Conservation (phyloP, 2,888 invertebrate species). For the Agrotis ipsilon region DNA sequence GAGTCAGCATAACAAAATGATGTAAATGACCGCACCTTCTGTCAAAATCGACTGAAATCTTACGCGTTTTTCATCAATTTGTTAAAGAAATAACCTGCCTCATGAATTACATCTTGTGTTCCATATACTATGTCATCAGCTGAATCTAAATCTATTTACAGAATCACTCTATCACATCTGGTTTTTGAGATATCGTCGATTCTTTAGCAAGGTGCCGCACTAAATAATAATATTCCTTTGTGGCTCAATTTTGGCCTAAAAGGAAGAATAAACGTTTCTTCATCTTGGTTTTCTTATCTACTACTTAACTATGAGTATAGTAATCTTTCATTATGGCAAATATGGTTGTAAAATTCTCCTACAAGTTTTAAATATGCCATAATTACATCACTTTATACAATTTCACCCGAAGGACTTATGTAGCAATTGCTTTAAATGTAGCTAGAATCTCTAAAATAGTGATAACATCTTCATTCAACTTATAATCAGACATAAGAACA, state of each 20-base stretch:
- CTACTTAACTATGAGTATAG: neutral
- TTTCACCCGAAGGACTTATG: neutral
- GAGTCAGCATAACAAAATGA: neutral
- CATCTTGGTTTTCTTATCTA: neutral
- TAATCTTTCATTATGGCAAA: neutral
- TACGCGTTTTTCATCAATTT: neutral
- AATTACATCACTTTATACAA: neutral
- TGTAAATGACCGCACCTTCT: neutral
- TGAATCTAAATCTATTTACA: constrained; percentile 36
- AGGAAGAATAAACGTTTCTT: neutral
- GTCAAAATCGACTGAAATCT: neutral
- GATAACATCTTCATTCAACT: neutral
- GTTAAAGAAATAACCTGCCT: constrained; percentile 1
- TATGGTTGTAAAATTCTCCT: neutral
- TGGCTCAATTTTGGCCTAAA: neutral
- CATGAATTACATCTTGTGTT: neutral
- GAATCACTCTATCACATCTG: constrained; percentile 35
- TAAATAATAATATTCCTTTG: neutral
- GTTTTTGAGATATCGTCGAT: constrained; percentile 32
- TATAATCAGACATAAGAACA: neutral
- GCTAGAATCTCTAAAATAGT: neutral
- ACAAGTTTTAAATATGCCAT: neutral
- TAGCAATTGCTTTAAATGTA: neutral
- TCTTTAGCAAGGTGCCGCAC: neutral
- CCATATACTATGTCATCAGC: neutral